Evolutionary conservation across 2,888 invertebrate species (phyloP).

Genomic region (Scaptodrosophila latifasciaeformis): DNA sequence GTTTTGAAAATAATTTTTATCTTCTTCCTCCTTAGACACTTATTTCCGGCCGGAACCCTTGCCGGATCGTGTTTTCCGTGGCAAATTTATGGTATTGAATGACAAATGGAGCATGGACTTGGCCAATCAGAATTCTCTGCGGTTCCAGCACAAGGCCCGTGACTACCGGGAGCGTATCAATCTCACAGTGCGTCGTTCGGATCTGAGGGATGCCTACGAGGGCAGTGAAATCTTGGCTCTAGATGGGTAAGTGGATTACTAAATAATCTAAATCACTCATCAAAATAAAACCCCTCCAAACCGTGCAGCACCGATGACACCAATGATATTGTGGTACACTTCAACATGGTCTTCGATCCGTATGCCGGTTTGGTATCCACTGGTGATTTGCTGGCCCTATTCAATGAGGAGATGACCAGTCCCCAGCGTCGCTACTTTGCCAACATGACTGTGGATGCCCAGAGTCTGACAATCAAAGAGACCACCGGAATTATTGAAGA

Average conservation of each 20-base stretch:
- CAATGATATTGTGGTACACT: conserved; percentile 85
- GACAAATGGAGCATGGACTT: conserved; percentile 83
- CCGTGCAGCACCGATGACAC: conserved; percentile 79
- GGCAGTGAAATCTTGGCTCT: conserved; percentile 88
- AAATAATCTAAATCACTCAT: not conserved
- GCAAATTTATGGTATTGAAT: conserved; percentile 83
- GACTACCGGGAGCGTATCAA: conserved; percentile 86
- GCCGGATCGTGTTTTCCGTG: conserved; percentile 88
- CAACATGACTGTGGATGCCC: conserved; percentile 80
- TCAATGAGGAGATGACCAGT: conserved; percentile 81
- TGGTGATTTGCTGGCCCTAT: conserved; percentile 80
- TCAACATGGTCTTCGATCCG: conserved; percentile 90
- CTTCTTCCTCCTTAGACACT: conserved; percentile 60
- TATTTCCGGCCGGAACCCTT: conserved; percentile 78
- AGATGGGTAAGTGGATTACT: conserved; percentile 82
- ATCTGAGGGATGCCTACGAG: conserved; percentile 84
- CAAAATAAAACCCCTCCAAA: not conserved
- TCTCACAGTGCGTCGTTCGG: conserved; percentile 83
- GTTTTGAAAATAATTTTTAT: not conserved
- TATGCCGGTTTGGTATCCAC: conserved; percentile 81
- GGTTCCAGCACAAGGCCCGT: conserved; percentile 83
- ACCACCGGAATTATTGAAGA: conserved; percentile 73
- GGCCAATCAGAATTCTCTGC: conserved; percentile 81
- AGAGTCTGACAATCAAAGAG: conserved; percentile 81
- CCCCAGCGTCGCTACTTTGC: conserved; percentile 78